Conservation (phyloP, 1,140 invertebrate species). For the Calliphora vicina region DNA sequence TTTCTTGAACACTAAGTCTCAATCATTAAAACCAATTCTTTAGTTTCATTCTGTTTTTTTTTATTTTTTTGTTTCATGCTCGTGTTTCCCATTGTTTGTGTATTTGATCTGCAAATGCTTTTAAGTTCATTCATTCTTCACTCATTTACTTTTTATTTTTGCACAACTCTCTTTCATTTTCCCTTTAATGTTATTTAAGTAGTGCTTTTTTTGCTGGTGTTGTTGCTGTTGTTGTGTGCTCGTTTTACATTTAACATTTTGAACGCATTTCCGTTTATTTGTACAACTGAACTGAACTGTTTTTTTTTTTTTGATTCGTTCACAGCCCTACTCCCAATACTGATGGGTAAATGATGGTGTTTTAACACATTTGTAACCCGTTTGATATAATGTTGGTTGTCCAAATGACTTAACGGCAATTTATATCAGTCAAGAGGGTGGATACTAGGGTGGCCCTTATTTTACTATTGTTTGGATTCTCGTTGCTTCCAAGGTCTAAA, state of each 20-base stretch:
- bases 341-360: neutral
- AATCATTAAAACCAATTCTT: neutral
- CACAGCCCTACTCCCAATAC: neutral
- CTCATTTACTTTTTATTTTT: neutral
- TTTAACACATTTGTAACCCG: neutral
- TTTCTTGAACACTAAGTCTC: neutral
- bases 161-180: neutral
- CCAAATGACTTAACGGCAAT: neutral
- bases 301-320: neutral
- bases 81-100: neutral
- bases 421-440: neutral
- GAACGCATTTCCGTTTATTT: constrained; percentile 32
- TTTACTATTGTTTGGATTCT: too few relatives aligned
- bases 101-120: constrained; percentile 33
- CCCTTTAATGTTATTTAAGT: neutral
- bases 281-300: neutral
- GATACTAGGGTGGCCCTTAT: too few relatives aligned
- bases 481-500: too few relatives aligned
- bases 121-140: constrained; percentile 35
- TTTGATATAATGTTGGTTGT: too few relatives aligned
- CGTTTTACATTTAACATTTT: constrained; percentile 22
- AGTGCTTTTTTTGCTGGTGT: constrained; percentile 7
- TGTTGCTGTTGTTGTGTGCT: constrained; percentile 7
- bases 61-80: neutral
- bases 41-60: neutral